phyloP scores from a whole-genome alignment of 2,113 vertebrate species.

The Aplodontia rufa region DNA sequence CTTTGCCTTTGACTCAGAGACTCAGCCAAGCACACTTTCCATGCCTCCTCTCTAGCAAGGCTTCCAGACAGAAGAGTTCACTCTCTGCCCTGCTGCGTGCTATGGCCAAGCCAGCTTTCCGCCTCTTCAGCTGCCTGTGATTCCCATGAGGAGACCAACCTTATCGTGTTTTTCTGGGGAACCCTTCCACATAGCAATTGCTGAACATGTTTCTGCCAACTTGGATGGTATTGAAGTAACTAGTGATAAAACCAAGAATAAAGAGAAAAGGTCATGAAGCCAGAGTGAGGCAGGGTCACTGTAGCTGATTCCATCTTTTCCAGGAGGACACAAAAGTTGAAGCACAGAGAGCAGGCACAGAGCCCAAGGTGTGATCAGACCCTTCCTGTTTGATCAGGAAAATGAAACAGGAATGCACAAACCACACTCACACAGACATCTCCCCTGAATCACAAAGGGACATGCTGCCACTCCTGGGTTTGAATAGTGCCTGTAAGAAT shows the following conservation, averaged over 20 bases:
- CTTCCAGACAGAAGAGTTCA: accelerated
- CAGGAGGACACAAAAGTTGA: neutral
- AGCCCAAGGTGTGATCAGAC: neutral
- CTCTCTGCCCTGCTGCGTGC: accelerated
- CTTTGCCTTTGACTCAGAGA: neutral
- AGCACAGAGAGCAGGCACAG: too few species aligned
- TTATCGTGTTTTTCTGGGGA: neutral
- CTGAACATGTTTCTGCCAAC: neutral
- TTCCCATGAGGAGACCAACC: neutral
- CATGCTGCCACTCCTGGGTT: neutral
- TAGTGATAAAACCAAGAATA: neutral
- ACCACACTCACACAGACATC: neutral
- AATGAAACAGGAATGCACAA: neutral
- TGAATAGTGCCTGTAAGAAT: neutral
- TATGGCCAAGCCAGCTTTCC: too few species aligned
- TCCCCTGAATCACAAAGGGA: neutral
- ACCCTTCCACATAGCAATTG: neutral
- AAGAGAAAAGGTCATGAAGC: neutral
- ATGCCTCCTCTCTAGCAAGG: neutral
- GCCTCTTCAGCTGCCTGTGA: neutral
- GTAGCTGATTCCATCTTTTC: neutral
- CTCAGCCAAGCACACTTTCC: neutral
- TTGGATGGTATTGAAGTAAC: neutral
- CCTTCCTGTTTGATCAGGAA: neutral
- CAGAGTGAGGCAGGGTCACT: accelerated